Base-by-base conservation (phyloP, 2,113 vertebrate genomes). In the Cepphus grylle region DNA sequence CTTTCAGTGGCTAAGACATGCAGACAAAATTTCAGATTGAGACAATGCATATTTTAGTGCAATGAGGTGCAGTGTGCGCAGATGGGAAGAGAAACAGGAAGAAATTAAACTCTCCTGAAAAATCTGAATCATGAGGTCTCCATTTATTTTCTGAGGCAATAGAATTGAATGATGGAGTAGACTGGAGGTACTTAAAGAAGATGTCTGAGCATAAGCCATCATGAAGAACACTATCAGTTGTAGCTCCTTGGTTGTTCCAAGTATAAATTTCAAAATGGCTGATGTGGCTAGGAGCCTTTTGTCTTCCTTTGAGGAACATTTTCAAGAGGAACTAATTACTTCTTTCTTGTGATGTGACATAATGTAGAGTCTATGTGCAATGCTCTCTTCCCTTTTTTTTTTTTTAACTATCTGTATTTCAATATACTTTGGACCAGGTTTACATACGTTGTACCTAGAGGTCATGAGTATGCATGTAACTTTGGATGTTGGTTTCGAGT, bases 41-140 rank as follows among this genome's bases (percentile, higher is more conserved):
- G 58, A 30, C 82, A 95, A 72, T 14, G 16, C 9, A 2, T 38
- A 8, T 82, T 91, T 69, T 80, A 62, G 26, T 40, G 27, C n/a
- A 36, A 4, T 55, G 16, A 66, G 34, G 11, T 42, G 3, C 47
- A 65, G 4, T 0, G 0, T 67, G 8, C 77, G 8, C 21, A 23
- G 42, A 50, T 55, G 6, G 25, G 17, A 92, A 67, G 79, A 72
- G 11, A 55, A 27, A 30, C 27, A 52, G 11, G 27, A 47, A 59
- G 27, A 82, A 70, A 59, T 43, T 42, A 49, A 73, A 56, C 12
- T 15, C 25, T 30, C 20, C 20, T 89, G 77, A 89, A 65, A 81
- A 69, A 32, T 29, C 5, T 62, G 66, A 52, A 47, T 59, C 6
- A 7, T 45, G 32, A 73, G 2, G 5, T 34, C 42, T 45, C 8